Conservation (phyloP, 2,888 invertebrate genomes). For the Volucella inflata region DNA sequence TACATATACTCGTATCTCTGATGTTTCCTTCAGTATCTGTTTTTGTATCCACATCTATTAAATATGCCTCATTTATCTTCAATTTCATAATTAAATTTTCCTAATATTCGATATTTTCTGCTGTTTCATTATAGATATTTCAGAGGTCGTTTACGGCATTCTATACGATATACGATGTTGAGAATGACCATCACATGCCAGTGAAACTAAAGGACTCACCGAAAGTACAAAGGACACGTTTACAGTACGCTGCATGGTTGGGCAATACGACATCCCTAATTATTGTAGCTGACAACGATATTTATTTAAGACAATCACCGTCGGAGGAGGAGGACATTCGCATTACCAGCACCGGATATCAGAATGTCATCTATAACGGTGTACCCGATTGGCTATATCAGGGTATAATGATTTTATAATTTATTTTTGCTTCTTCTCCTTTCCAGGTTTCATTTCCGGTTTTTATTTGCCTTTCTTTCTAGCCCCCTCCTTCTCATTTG, state of each 20-base stretch:
- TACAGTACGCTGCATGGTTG: conserved; percentile 94
- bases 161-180: conserved; percentile 95
- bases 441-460: too few species aligned
- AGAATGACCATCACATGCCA: conserved; percentile 94
- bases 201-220: conserved; percentile 91
- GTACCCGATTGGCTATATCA: conserved; percentile 98
- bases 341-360: conserved; percentile 90
- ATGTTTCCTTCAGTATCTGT: not conserved
- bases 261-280: conserved; percentile 90
- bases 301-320: conserved; percentile 91
- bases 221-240: conserved; percentile 88
- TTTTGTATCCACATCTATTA: not conserved
- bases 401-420: conserved; percentile 85
- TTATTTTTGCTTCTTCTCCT: not conserved
- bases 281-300: conserved; percentile 94
- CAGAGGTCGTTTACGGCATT: conserved; percentile 93
- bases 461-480: not conserved
- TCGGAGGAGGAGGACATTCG: conserved; percentile 88
- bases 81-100: conserved; percentile 41
- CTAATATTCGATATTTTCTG: conserved; percentile 17
- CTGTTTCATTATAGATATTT: conserved; percentile 88
- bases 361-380: conserved; percentile 95
- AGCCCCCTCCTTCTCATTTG: not conserved
- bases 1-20: not conserved
- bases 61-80: conserved; percentile 28